Base-by-base conservation (phyloP, 1,140 invertebrate genomes). In the Nomia melanderi region DNA sequence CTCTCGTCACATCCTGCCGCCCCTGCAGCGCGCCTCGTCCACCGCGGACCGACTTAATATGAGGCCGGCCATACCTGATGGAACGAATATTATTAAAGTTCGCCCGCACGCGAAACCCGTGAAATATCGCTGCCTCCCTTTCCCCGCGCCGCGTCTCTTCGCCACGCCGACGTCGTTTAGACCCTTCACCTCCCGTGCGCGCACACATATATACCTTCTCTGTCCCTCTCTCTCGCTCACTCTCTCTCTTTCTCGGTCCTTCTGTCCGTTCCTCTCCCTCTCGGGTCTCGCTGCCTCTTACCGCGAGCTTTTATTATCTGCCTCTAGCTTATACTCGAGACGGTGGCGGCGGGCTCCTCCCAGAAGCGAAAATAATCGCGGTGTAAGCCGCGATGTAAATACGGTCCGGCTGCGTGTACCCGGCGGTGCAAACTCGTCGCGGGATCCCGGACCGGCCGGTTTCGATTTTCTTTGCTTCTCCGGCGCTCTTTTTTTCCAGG, bases 81-180 rank as follows among this genome's bases (percentile, higher is more conserved):
- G 89, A 92, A 91, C 88, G 91, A 92, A 92, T 92, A 92, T 92
- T 92, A 92, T 92, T 92, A 92, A 92, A 92, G 90, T 92, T 92
- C 83, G 88, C 89, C 87, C 80, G 88, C 89, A 87, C 88, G 88
- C 91, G 87, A 90, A 90, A 91, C 89, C 87, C 77, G 90, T 91
- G 90, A 92, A 91, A 92, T 91, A 91, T 91, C 88, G 90, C 84
- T 88, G 62, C 80, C 63, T 63, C 50, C 60, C 50, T 70, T 57
- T 56, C 65, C 59, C 74, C 36, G 50, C 66, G 25, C 25, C 57
- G 14, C 60, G 60, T 65, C 60, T 56, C 53, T 41, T 66, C 72
- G 67, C 60, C 62, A 54, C 41, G 23, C 62, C 63, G 56, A 20
- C 74, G 65, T 64, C 47, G 56, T 82, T 78, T 71, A 63, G 65